These are phyloP conservation scores for Troides oblongomaculatus DNA, from an alignment of 2,888 invertebrate species.

Conservation along the genomic window DNA sequence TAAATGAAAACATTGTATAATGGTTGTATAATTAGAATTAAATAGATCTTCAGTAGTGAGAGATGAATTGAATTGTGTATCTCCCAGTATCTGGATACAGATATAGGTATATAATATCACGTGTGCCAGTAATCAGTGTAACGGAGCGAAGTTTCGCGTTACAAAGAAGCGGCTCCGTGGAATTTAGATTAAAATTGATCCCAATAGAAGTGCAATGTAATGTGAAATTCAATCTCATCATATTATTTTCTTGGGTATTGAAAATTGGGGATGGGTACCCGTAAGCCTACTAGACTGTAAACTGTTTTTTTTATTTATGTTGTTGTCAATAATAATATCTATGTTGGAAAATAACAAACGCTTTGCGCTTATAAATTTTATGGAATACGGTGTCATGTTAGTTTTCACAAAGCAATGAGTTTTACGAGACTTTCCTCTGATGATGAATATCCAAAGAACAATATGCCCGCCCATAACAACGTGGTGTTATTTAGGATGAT, in stretches of 20 bases:
- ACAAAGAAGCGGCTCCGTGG: constrained; percentile 61
- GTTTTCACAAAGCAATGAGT: no score
- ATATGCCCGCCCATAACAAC: no score
- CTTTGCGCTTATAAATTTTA: no score
- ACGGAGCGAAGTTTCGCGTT: constrained; percentile 27
- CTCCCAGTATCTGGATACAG: constrained; percentile 48
- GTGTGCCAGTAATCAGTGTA: constrained; percentile 39
- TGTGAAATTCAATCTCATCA: constrained; percentile 48
- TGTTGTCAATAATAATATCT: neutral
- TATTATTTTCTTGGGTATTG: neutral
- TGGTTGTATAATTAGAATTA: neutral
- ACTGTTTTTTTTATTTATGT: neutral
- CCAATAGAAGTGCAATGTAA: constrained; percentile 61
- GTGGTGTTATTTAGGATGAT: no score
- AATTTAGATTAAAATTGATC: constrained; percentile 74
- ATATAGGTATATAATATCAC: constrained; percentile 46
- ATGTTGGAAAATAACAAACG: neutral
- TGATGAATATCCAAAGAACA: no score
- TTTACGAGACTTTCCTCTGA: no score
- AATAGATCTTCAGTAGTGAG: neutral
- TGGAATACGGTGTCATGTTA: no score
- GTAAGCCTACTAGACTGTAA: no score
- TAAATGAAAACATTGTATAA: no score
- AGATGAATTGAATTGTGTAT: constrained; percentile 19
- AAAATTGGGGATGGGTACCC: neutral